Conservation (phyloP, 2,113 vertebrate genomes). For the Hydrolagus affinis region DNA sequence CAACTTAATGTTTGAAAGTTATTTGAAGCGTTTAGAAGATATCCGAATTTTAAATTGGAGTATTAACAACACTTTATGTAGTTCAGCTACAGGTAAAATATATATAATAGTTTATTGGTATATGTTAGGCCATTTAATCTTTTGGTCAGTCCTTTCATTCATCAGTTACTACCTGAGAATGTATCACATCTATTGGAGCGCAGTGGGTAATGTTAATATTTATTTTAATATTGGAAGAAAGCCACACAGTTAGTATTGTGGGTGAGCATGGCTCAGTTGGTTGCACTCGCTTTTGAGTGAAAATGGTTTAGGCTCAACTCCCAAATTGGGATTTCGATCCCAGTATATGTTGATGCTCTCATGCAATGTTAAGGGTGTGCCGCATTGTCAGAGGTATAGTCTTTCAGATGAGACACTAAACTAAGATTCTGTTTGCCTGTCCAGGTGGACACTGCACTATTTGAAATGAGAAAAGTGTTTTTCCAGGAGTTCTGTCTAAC, state of each 20-base stretch:
- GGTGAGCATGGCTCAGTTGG: too few relatives aligned
- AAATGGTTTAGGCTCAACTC: too few relatives aligned
- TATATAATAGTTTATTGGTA: background rate
- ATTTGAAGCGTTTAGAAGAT: background rate
- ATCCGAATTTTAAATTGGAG: background rate
- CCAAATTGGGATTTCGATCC: too few relatives aligned
- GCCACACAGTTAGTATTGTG: background rate
- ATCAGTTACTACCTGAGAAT: background rate
- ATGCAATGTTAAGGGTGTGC: too few relatives aligned
- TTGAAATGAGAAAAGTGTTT: too few relatives aligned
- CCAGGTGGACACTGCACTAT: too few relatives aligned
- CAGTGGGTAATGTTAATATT: background rate
- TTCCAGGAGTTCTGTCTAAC: too few relatives aligned
- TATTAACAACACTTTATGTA: background rate
- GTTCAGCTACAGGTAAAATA: background rate
- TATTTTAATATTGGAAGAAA: slow-evolving; percentile 9
- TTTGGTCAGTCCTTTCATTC: background rate
- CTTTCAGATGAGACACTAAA: too few relatives aligned
- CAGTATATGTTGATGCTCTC: too few relatives aligned
- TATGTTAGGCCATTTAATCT: background rate
- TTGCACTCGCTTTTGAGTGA: too few relatives aligned
- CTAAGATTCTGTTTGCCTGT: too few relatives aligned
- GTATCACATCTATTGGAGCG: background rate
- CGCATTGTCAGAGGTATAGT: too few relatives aligned
- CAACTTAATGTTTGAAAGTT: background rate